Conservation (phyloP, 2,113 vertebrate genomes). For the Capricornis sumatraensis region DNA sequence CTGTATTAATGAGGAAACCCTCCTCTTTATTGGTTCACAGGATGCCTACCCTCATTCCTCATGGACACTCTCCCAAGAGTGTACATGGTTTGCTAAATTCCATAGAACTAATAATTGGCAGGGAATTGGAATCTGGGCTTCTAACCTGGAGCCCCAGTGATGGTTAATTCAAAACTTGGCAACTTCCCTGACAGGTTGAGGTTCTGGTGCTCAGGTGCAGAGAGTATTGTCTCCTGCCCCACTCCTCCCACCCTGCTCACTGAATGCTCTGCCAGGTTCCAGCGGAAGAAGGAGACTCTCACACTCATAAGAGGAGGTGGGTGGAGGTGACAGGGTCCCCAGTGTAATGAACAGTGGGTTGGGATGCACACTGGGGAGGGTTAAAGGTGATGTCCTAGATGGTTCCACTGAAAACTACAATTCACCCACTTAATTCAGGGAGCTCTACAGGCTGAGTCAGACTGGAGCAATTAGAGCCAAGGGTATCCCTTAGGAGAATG, state of each 20-base stretch:
- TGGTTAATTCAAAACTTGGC: background rate
- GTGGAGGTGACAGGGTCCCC: conserved; percentile 61
- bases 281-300: conserved; percentile 49
- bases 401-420: conserved; percentile 77
- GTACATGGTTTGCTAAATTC: background rate
- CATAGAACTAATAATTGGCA: background rate
- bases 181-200: background rate
- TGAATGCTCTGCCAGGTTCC: conserved; percentile 57
- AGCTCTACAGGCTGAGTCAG: conserved; percentile 72
- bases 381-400: conserved; percentile 81
- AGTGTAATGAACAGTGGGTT: conserved; percentile 78
- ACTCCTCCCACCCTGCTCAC: background rate
- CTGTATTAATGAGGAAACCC: background rate
- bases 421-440: conserved; percentile 82
- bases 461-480: conserved; percentile 80
- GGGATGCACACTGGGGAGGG: conserved; percentile 58
- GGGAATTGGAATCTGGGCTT: background rate
- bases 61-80: background rate
- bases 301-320: background rate
- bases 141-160: background rate
- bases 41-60: background rate
- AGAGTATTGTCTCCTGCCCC: conserved; percentile 34
- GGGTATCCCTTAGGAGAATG: conserved; percentile 77
- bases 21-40: background rate
- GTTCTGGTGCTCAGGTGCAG: background rate